Conservation (phyloP, 1,140 invertebrate species). For the Lepidostoma basale region DNA sequence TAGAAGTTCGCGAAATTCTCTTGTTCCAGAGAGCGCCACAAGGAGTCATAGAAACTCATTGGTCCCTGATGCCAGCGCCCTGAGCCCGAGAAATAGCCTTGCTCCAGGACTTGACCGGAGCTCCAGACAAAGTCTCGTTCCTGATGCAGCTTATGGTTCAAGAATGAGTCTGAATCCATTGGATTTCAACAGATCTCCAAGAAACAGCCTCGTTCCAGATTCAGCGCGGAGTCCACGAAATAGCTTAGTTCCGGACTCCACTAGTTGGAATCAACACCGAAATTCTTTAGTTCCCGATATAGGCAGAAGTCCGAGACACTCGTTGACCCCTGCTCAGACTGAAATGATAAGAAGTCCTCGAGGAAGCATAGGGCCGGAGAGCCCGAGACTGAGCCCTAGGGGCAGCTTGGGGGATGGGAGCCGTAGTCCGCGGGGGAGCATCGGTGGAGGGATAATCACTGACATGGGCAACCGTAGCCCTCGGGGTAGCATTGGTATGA, state of each 20-base stretch:
- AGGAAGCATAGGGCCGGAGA: constrained; percentile 63
- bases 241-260: constrained; percentile 65
- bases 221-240: constrained; percentile 62
- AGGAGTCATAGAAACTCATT: constrained; percentile 66
- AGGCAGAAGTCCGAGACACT: constrained; percentile 65
- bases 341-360: constrained; percentile 64
- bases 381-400: constrained; percentile 48
- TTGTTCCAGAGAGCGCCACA: constrained; percentile 61
- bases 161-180: constrained; percentile 64
- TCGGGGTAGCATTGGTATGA: constrained; percentile 58
- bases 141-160: constrained; percentile 60
- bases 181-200: constrained; percentile 67
- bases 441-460: constrained; percentile 56
- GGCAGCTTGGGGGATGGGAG: constrained; percentile 57
- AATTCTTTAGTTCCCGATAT: constrained; percentile 57
- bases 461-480: constrained; percentile 53
- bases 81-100: constrained; percentile 58
- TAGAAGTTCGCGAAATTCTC: constrained; percentile 66
- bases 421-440: constrained; percentile 67
- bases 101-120: constrained; percentile 58
- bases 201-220: constrained; percentile 68
- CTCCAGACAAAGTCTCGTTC: constrained; percentile 67
- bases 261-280: constrained; percentile 58
- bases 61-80: constrained; percentile 61
- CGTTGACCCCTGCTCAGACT: constrained; percentile 56